phyloP scores from a whole-genome alignment of 1,140 invertebrate genomes.

The Lasaia peninsularis region DNA sequence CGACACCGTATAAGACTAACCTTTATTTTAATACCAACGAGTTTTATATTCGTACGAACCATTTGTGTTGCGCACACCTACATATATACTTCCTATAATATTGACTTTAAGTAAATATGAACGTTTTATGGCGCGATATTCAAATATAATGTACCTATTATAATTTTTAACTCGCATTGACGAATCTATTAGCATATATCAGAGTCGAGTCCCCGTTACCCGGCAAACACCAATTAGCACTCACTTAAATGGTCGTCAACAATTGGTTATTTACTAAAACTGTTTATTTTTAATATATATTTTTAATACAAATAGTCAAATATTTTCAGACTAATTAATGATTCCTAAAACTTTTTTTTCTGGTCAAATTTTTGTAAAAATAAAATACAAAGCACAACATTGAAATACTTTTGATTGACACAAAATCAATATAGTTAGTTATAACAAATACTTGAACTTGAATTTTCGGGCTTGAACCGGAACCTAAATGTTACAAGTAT shows the following conservation, averaged over 20 bases:
- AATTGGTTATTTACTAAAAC: not conserved
- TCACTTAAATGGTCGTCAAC: not conserved
- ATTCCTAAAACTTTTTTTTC: too few species aligned
- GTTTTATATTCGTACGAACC: constrained; percentile 21
- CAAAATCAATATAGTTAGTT: too few species aligned
- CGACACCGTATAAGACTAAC: constrained; percentile 21
- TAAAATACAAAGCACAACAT: too few species aligned
- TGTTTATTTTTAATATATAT: not conserved
- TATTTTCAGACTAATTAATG: too few species aligned
- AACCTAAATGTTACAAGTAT: too few species aligned
- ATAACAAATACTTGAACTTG: too few species aligned
- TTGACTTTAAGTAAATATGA: constrained; percentile 35
- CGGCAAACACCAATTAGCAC: not conserved
- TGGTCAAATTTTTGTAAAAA: too few species aligned
- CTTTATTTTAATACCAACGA: constrained; percentile 29
- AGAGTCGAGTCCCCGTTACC: not conserved
- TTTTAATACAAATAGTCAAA: too few species aligned
- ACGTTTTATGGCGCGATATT: constrained; percentile 26
- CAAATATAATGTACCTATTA: constrained; percentile 22
- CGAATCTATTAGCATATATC: constrained; percentile 1
- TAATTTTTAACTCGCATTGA: constrained; percentile 16
- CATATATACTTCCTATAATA: constrained; percentile 24
- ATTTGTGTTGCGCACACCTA: constrained; percentile 11
- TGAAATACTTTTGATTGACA: too few species aligned
- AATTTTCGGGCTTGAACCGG: too few species aligned